Base-by-base conservation (phyloP, 2,888 invertebrate genomes). In the Andrena praecox region DNA sequence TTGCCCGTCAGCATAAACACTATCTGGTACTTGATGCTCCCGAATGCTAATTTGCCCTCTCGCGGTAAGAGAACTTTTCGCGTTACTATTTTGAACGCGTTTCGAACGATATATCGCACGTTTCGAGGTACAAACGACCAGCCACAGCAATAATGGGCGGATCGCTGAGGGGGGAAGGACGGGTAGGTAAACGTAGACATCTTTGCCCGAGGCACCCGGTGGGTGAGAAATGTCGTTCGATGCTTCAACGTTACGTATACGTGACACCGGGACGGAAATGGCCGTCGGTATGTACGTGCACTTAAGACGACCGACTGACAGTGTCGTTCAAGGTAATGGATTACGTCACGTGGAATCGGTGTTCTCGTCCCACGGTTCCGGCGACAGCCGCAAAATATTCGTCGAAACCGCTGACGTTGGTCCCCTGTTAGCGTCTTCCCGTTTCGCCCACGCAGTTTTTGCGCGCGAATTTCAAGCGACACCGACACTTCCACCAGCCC, bases 311-410 rank as follows among this genome's bases (percentile, higher is more conserved):
- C 56, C 73, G 71, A 73, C 54, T 71, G 88, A 85, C 87, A 76
- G 75, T 70, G 67, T 80, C 83, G 80, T 87, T 82, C 75, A 70
- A 72, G 76, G 81, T 83, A 87, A 88, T 87, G 88, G 83, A 87
- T 87, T 85, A 87, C 77, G 81, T 84, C 85, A 73, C 81, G 81
- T 54, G 81, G 80, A 80, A 52, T 24, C 48, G 54, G 10, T 63
- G 73, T 24, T 67, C 67, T 70, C 71, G 64, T 68, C 68, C 52
- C 20, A 52, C 59, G 56, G 64, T 74, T 82, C 84, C 73, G 71
- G 80, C 83, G 75, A 69, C 27, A 63, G 16, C 64, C 48, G 52
- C 50, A 59, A 59, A 79, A 80, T 80, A 85, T 78, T 78, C 78
- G 78, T 68, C 20, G 56, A n/a, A 8, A 20, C n/a, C 67, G 77